Evolutionary conservation across 2,797 vertebrate genomes (phyloP).

Genomic region (Tympanoctomys barrerae): DNA sequence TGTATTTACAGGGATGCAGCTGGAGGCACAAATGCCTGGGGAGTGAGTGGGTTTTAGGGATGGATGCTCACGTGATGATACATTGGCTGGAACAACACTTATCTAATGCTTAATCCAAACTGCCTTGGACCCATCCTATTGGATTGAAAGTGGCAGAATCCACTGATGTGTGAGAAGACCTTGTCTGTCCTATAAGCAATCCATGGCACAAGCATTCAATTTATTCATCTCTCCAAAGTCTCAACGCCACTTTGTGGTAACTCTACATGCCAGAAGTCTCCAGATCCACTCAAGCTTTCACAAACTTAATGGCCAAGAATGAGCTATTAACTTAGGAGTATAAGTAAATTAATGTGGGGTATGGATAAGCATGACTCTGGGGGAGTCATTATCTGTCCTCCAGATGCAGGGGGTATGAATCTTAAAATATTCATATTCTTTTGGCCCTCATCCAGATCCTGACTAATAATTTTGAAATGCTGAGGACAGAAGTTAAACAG

Average conservation of each 20-base stretch:
- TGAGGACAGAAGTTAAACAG: constrained; percentile 90
- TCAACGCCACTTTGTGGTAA: constrained; percentile 69
- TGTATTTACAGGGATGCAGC: constrained; percentile 79
- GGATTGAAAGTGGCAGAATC: constrained; percentile 69
- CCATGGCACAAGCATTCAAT: constrained; percentile 10
- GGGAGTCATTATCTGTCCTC: constrained; percentile 89
- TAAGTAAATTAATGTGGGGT: constrained; percentile 82
- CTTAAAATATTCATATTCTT: constrained; percentile 84
- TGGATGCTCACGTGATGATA: constrained; percentile 63
- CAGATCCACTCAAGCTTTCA: constrained; percentile 46
- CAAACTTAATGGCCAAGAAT: constrained; percentile 76
- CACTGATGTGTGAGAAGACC: constrained; percentile 51
- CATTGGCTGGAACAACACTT: constrained; percentile 73
- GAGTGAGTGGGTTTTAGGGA: constrained; percentile 70
- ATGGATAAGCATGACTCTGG: constrained; percentile 82
- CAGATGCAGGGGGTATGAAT: constrained; percentile 86
- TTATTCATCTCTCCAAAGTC: constrained; percentile 30
- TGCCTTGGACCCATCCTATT: constrained; percentile 54
- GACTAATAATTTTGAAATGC: constrained; percentile 89
- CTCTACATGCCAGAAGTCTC: constrained; percentile 60
- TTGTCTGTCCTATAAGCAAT: background rate
- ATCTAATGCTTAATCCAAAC: constrained; percentile 71
- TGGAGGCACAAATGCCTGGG: constrained; percentile 69
- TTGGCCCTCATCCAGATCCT: constrained; percentile 88
- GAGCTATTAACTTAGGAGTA: constrained; percentile 79